phyloP scores from a whole-genome alignment of 1,140 invertebrate genomes.

The Drosophila grimshawi region DNA sequence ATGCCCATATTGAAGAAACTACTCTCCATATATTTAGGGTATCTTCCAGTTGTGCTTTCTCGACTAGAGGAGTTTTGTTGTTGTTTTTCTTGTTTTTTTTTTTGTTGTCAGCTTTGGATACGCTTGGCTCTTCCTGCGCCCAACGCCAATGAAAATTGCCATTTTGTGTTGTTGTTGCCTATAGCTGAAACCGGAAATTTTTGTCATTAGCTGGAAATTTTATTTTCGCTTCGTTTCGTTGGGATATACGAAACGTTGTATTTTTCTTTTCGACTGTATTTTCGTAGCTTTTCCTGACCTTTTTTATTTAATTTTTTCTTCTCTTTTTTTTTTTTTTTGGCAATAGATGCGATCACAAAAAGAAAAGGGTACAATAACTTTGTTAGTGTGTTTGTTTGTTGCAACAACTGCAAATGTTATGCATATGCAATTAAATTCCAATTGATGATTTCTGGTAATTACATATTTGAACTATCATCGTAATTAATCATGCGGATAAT shows the following conservation, averaged over 20 bases:
- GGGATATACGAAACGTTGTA: conserved; percentile 31
- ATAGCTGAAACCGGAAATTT: conserved; percentile 69
- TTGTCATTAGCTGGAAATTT: conserved; percentile 78
- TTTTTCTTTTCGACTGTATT: conserved; percentile 31
- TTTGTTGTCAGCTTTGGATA: conserved; percentile 10
- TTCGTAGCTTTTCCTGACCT: conserved; percentile 55
- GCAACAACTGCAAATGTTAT: neutral
- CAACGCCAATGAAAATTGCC: conserved; percentile 38
- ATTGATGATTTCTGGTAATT: conserved; percentile 41
- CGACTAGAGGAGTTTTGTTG: neutral
- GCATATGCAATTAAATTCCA: conserved; percentile 23
- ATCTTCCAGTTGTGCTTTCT: too few species aligned
- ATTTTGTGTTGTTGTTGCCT: conserved; percentile 32
- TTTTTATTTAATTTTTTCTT: conserved; percentile 6
- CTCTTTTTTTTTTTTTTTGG: neutral
- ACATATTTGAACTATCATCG: conserved; percentile 33
- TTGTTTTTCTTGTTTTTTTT: conserved; percentile 5
- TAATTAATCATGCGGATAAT: conserved; percentile 25
- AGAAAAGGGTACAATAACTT: conserved; percentile 31
- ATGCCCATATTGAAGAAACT: too few species aligned
- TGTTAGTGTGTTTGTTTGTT: conserved; percentile 39
- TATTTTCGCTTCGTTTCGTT: conserved; percentile 72
- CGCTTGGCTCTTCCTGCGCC: conserved; percentile 42
- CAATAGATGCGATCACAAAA: conserved; percentile 10
- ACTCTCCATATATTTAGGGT: too few species aligned